phyloP scores from a whole-genome alignment of 2,888 invertebrate genomes.

The Standfussiana lucernea region DNA sequence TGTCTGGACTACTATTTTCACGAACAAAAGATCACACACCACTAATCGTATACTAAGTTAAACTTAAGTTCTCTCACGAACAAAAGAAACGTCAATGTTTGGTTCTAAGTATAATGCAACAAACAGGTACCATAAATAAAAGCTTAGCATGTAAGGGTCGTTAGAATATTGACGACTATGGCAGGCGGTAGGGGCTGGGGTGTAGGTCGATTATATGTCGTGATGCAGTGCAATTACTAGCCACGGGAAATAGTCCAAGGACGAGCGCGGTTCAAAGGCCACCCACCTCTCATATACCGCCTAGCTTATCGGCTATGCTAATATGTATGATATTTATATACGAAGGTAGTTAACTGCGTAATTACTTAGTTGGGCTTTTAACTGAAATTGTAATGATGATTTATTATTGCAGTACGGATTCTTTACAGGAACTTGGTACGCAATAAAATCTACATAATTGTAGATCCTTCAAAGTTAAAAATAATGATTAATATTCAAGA shows the following conservation, averaged over 20 bases:
- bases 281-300: slow-evolving; percentile 65
- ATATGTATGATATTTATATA: slow-evolving; percentile 47
- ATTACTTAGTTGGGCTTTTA: slow-evolving; percentile 50
- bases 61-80: neutral
- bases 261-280: slow-evolving; percentile 78
- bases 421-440: slow-evolving; percentile 8
- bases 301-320: slow-evolving; percentile 55
- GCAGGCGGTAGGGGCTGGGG: slow-evolving; percentile 65
- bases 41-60: neutral
- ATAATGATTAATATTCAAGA: neutral
- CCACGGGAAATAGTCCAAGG: slow-evolving; percentile 86
- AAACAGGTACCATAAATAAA: slow-evolving; percentile 14
- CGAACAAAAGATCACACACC: neutral
- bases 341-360: slow-evolving; percentile 43
- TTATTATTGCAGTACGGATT: slow-evolving; percentile 45
- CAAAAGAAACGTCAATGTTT: neutral
- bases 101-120: slow-evolving; percentile 27
- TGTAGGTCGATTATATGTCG: slow-evolving; percentile 80
- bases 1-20: neutral
- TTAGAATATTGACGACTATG: slow-evolving; percentile 60
- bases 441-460: slow-evolving; percentile 24
- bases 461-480: slow-evolving; percentile 26
- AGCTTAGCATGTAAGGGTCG: slow-evolving; percentile 24
- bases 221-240: slow-evolving; percentile 87
- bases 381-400: slow-evolving; percentile 20